Conservation (phyloP, 1,140 invertebrate species). For the Drosophila tsacasi region DNA sequence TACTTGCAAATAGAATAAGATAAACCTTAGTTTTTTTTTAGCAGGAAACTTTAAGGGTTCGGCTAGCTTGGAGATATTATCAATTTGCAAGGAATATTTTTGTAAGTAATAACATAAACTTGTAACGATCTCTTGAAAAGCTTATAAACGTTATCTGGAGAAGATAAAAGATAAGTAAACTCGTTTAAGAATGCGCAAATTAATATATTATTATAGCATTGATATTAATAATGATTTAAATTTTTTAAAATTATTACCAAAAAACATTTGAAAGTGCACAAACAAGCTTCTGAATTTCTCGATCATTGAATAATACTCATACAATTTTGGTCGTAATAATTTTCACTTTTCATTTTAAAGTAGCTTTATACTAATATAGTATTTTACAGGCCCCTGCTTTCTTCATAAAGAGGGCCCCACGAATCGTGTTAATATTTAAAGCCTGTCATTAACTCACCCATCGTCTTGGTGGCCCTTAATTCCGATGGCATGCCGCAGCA, state of each 20-base stretch:
- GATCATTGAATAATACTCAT: neutral
- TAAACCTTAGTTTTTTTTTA: too few relatives aligned
- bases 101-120: too few relatives aligned
- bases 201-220: too few relatives aligned
- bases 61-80: neutral
- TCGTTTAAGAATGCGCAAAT: too few relatives aligned
- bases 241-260: neutral
- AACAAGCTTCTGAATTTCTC: neutral
- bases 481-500: constrained; percentile 91
- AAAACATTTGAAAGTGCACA: neutral
- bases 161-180: too few relatives aligned
- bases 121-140: too few relatives aligned
- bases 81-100: too few relatives aligned
- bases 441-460: constrained; percentile 67
- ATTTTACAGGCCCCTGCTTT: neutral
- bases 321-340: too few relatives aligned
- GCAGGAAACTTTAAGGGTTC: neutral
- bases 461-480: constrained; percentile 86
- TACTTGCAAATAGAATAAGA: neutral
- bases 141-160: too few relatives aligned
- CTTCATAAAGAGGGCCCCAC: neutral
- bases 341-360: constrained; percentile 6
- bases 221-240: too few relatives aligned
- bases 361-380: neutral
- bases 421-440: constrained; percentile 8